These are phyloP conservation scores for Dicyrtomina minuta DNA, from an alignment of 2,888 invertebrate species.

Conservation along the genomic window DNA sequence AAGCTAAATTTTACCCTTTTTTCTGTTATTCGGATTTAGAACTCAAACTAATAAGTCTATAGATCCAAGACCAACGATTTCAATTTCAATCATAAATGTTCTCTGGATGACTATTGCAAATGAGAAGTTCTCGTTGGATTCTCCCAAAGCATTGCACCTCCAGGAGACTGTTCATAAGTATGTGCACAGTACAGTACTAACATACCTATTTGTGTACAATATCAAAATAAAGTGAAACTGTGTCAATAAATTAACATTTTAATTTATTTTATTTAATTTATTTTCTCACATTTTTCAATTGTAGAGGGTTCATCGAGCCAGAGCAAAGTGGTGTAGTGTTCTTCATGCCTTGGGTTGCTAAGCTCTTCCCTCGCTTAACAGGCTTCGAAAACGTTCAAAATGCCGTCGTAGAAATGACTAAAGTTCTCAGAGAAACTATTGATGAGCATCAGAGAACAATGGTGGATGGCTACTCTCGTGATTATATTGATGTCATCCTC, in stretches of 20 bases:
- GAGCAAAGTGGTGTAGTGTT: constrained; percentile 43
- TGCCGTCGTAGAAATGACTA: constrained; percentile 37
- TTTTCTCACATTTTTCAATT: no score
- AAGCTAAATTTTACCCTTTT: background rate
- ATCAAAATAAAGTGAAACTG: background rate
- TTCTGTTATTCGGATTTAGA: constrained; percentile 2
- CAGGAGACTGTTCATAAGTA: constrained; percentile 41
- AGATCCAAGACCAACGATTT: constrained; percentile 35
- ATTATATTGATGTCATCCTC: constrained; percentile 40
- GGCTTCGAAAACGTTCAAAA: constrained; percentile 40
- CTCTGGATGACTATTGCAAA: constrained; percentile 45
- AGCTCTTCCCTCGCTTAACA: constrained; percentile 38
- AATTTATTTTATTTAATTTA: no score
- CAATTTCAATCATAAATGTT: constrained; percentile 45
- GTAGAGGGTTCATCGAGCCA: constrained; percentile 49
- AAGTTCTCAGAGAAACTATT: constrained; percentile 34
- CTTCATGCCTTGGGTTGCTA: constrained; percentile 45
- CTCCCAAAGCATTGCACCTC: constrained; percentile 34
- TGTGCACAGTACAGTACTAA: no score
- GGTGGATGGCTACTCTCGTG: constrained; percentile 10
- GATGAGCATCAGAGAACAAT: constrained; percentile 35
- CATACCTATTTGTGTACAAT: background rate
- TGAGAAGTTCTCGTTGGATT: constrained; percentile 42
- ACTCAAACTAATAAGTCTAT: constrained; percentile 25
- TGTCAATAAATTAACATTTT: no score